Evolutionary conservation across 1,140 invertebrate species (phyloP).

Genomic region (Penaeus indicus): DNA sequence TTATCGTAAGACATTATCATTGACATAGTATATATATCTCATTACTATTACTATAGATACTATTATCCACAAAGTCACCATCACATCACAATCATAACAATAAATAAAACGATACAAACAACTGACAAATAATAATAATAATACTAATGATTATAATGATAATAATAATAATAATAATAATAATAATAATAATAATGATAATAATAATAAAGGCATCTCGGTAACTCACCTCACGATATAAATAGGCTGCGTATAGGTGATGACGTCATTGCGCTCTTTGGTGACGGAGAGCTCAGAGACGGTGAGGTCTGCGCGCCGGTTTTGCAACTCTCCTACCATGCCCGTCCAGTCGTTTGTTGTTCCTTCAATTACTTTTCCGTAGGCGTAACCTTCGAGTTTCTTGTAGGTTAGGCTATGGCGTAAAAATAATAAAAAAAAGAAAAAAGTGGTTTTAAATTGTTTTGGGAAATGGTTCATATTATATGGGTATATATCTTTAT

Average conservation of each 20-base stretch:
- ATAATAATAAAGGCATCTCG: background rate
- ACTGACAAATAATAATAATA: too few relatives aligned
- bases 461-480: too few relatives aligned
- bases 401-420: background rate
- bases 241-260: slow-evolving; percentile 61
- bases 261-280: slow-evolving; percentile 43
- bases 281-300: slow-evolving; percentile 64
- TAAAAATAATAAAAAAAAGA: background rate
- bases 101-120: too few relatives aligned
- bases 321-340: slow-evolving; percentile 61
- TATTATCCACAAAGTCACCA: too few relatives aligned
- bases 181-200: too few relatives aligned
- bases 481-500: background rate
- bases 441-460: background rate
- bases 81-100: too few relatives aligned
- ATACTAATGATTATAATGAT: too few relatives aligned
- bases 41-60: too few relatives aligned
- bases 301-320: slow-evolving; percentile 54
- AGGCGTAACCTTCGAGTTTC: background rate
- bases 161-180: too few relatives aligned
- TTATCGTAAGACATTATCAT: too few relatives aligned
- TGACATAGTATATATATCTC: too few relatives aligned
- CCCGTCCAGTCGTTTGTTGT: slow-evolving; percentile 53
- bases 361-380: slow-evolving; percentile 39
- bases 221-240: slow-evolving; percentile 57